Percentiles rank a stretch among this genome's conserved stretches.
These are phyloP conservation scores for Lophius americanus DNA, from an alignment of 2,797 vertebrate species.

Conservation along the genomic window DNA sequence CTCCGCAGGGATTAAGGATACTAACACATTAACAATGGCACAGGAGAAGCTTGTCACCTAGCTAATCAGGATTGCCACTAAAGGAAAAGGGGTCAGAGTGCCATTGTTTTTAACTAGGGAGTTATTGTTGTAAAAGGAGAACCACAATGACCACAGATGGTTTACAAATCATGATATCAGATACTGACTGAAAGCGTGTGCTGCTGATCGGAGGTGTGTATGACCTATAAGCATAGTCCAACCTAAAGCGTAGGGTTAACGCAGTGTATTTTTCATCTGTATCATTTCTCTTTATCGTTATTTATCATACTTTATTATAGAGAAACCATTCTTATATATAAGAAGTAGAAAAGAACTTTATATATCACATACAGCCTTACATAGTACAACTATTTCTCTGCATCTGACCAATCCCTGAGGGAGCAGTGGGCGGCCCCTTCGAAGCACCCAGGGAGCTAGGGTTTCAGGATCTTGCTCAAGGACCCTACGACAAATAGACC, in stretches of 20 bases:
- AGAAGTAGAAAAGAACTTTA: too few species aligned
- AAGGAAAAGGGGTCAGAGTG: conserved; percentile 72
- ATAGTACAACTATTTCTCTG: too few species aligned
- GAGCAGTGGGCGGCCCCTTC: too few species aligned
- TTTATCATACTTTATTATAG: background rate
- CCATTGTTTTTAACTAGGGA: conserved; percentile 64
- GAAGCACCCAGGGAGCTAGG: too few species aligned
- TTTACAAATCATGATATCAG: conserved; percentile 61
- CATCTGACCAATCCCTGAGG: too few species aligned
- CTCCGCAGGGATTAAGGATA: conserved; percentile 61
- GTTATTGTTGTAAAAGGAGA: conserved; percentile 59
- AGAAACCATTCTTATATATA: too few species aligned
- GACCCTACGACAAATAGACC: too few species aligned
- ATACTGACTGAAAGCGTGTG: conserved; percentile 36
- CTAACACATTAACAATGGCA: conserved; percentile 72
- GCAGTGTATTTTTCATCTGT: background rate
- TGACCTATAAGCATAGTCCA: conserved; percentile 15
- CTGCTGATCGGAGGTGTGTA: conserved; percentile 1
- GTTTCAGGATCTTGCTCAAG: too few species aligned
- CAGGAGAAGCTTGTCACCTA: conserved; percentile 63
- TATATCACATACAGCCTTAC: too few species aligned
- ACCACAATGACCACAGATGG: conserved; percentile 61
- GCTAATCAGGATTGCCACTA: conserved; percentile 70
- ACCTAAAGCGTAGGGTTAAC: conserved; percentile 13
- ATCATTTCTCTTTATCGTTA: background rate